Conservation (phyloP, 1,140 invertebrate species). For the Leguminivora glycinivorella region DNA sequence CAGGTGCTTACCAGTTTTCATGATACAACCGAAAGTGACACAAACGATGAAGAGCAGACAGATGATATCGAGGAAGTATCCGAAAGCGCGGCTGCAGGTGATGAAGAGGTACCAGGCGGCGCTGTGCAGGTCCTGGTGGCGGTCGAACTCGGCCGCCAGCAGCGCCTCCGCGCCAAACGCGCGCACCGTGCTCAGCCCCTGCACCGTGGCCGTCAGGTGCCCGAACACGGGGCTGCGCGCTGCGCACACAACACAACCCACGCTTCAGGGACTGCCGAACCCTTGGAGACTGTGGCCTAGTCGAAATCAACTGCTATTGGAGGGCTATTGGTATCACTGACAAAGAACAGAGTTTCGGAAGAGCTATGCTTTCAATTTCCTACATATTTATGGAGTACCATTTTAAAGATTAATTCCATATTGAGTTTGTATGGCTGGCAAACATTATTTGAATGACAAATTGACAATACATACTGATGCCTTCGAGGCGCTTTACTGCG, state of each 20-base stretch:
- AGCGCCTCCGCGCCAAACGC: constrained; percentile 84
- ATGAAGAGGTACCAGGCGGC: constrained; percentile 87
- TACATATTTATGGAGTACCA: no score
- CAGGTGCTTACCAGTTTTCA: constrained; percentile 68
- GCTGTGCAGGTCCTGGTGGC: constrained; percentile 86
- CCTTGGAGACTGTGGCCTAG: no score
- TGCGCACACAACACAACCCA: constrained; percentile 43
- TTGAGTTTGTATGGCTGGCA: no score
- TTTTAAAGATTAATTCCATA: no score
- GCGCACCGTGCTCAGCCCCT: constrained; percentile 90
- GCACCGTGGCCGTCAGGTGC: constrained; percentile 89
- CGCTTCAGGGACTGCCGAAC: not conserved
- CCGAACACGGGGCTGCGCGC: constrained; percentile 91
- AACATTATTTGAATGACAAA: not conserved
- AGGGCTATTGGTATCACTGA: no score
- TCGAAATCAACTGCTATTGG: no score
- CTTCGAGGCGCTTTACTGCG: constrained; percentile 91
- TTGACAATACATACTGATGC: constrained; percentile 87
- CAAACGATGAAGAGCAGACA: constrained; percentile 85
- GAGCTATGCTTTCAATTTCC: no score
- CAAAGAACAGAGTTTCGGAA: no score
- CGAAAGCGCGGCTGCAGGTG: constrained; percentile 89
- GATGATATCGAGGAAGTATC: constrained; percentile 86
- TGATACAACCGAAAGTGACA: constrained; percentile 82
- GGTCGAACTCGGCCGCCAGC: constrained; percentile 82